Evolutionary conservation across 2,888 invertebrate genomes (phyloP).

Genomic region (Vannuccia rotundouncinata): DNA sequence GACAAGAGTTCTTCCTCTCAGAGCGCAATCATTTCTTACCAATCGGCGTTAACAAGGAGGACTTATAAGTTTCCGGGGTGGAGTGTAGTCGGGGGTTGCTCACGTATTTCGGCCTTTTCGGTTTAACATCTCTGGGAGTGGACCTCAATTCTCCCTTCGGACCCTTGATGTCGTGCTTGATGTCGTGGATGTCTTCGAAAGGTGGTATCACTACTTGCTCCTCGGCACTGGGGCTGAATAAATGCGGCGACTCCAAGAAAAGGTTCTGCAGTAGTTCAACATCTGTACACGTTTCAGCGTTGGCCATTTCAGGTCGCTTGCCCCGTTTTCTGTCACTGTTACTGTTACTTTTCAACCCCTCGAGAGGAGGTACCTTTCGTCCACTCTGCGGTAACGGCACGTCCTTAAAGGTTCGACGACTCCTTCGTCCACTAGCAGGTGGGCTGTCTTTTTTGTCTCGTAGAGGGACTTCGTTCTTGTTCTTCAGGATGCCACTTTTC

Average conservation of each 20-base stretch:
- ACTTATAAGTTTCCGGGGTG: neutral
- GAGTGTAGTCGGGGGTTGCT: neutral
- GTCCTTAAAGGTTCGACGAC: too few species aligned
- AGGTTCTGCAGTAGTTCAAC: neutral
- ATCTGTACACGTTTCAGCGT: neutral
- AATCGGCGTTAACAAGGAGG: neutral
- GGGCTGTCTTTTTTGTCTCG: too few species aligned
- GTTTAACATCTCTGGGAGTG: neutral
- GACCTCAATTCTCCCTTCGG: neutral
- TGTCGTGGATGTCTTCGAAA: neutral
- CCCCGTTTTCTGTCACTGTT: too few species aligned
- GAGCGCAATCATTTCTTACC: neutral
- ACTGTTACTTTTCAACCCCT: too few species aligned
- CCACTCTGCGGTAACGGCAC: too few species aligned
- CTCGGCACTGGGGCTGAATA: neutral
- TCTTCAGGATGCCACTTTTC: too few species aligned
- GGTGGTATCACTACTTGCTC: too few species aligned
- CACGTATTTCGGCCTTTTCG: neutral
- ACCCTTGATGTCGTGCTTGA: neutral
- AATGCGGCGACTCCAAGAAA: neutral
- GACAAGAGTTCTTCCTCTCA: neutral
- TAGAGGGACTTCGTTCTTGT: too few species aligned
- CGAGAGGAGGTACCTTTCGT: too few species aligned
- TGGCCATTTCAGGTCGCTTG: too few species aligned
- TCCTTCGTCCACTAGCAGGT: too few species aligned